Percentiles rank a stretch among this genome's conserved stretches.
phyloP scores from a whole-genome alignment of 2,888 invertebrate species.

The Leucoma salicis region DNA sequence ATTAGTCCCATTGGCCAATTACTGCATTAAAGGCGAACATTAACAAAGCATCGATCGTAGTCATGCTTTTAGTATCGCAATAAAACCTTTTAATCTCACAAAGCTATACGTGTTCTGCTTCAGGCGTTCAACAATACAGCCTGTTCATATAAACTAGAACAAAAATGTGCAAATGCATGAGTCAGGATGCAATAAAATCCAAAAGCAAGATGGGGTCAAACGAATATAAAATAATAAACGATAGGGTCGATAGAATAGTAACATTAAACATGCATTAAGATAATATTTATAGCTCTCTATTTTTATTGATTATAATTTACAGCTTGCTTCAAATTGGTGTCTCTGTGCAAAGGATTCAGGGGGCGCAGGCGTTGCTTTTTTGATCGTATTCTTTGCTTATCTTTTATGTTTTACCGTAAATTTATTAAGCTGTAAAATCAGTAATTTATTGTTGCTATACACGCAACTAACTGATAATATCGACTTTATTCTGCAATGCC shows the following conservation, averaged over 20 bases:
- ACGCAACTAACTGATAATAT: not conserved
- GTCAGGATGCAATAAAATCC: not conserved
- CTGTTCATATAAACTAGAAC: constrained; percentile 5
- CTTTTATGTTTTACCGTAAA: not conserved
- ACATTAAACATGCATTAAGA: constrained; percentile 5
- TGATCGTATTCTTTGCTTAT: not conserved
- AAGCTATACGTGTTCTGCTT: not conserved
- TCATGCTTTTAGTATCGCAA: not conserved
- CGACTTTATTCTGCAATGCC: not conserved
- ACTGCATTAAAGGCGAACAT: too few relatives aligned
- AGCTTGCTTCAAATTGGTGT: not conserved
- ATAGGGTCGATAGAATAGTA: not conserved
- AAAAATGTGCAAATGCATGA: not conserved
- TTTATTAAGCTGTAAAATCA: not conserved
- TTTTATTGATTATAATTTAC: not conserved
- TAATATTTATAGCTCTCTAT: not conserved
- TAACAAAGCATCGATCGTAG: too few relatives aligned
- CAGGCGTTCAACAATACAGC: constrained; percentile 9
- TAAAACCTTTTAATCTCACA: constrained; percentile 4
- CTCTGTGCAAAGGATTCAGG: not conserved
- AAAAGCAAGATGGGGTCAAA: not conserved
- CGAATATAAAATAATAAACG: not conserved
- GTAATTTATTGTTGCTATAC: not conserved
- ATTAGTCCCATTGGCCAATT: too few relatives aligned
- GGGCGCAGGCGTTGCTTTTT: not conserved